Percentiles rank a stretch among this genome's conserved stretches.
Conservation (phyloP, 2,888 invertebrate genomes). For the Hypena proboscidalis region DNA sequence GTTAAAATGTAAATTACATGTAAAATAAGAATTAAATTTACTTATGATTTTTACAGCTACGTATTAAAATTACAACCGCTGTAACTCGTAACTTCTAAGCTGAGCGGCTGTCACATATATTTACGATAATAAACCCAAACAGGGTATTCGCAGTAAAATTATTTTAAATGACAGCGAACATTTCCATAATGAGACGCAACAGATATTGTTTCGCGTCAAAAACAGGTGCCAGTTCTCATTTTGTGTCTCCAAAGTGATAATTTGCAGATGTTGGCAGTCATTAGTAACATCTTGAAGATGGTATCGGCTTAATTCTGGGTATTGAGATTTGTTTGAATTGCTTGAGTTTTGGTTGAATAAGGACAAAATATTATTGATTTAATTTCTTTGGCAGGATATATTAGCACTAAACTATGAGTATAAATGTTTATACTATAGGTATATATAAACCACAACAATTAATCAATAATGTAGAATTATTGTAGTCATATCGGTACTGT, state of each 20-base stretch:
- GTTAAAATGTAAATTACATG: too few relatives aligned
- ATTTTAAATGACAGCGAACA: slow-evolving; percentile 30
- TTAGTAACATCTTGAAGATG: slow-evolving; percentile 35
- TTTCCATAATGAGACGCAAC: slow-evolving; percentile 38
- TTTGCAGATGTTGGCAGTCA: slow-evolving; percentile 36
- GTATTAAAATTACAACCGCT: slow-evolving; percentile 19
- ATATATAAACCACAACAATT: too few relatives aligned
- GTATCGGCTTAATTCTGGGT: slow-evolving; percentile 28
- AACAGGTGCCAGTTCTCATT: slow-evolving; percentile 32
- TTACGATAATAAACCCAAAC: slow-evolving; percentile 23
- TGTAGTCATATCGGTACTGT: too few relatives aligned
- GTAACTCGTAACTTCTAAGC: slow-evolving; percentile 4
- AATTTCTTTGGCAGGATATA: too few relatives aligned
- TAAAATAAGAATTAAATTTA: slow-evolving; percentile 15
- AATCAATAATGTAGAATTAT: too few relatives aligned
- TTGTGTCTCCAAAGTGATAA: slow-evolving; percentile 29
- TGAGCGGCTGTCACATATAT: slow-evolving; percentile 29
- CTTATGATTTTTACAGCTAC: background rate
- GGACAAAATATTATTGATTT: background rate
- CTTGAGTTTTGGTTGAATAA: background rate
- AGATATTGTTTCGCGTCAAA: slow-evolving; percentile 39
- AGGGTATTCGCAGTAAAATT: slow-evolving; percentile 23
- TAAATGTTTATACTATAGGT: too few relatives aligned
- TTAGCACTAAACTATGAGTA: too few relatives aligned
- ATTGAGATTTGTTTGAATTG: slow-evolving; percentile 1